Evolutionary conservation across 2,113 vertebrate genomes (phyloP), one percentile per base, ranked within the genome.

Genomic region (Cryptomyrus ogoouensis): DNA sequence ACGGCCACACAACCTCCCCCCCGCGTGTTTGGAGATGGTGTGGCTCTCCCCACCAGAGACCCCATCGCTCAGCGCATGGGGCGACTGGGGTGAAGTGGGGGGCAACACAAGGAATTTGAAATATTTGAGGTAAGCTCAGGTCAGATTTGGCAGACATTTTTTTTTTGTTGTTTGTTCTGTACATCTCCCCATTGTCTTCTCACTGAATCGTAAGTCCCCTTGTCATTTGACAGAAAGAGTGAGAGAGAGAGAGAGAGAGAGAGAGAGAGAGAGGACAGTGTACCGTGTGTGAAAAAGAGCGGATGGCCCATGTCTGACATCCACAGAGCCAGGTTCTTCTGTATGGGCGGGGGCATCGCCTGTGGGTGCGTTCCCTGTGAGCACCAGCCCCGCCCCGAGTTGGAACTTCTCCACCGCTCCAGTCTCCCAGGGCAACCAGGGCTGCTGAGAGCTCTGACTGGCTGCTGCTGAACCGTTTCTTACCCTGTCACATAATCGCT

Each of bases 381-480:
- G 80, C 52, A 0, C 15, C 10, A 9, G 52, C 89, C 77, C 89
- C 80, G 49, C 89, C 89, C 89, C 13, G 53, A 84, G 77, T 53
- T 62, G 89, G 52, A 83, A 89, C 89, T 89, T 89, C 89, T 46
- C 50, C 50, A 89, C 52, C 13, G 80, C 52, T 88, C 80, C 42
- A 13, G 89, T 89, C 89, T 89, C 89, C 89, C 89, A 84, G 89
- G 89, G 89, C 77, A 89, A 89, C 89, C 89, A 84, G 77, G 89
- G 89, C 80, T 62, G 80, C 89, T 17, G 89, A 46, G 80, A 85
- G 77, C 53, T 39, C 50, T 62, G 87, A 80, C 80, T 58, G 50
- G 80, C 50, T 89, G 80, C 42, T 47, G 88, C 77, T 89, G 88
- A 31, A 62, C 24, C n/a, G 39, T 46, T 62, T 31, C 35, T 70